A percentile compares a stretch with the other conserved stretches of the same genome.
phyloP scores from a whole-genome alignment of 2,888 invertebrate species.

The Heliconius aoede region DNA sequence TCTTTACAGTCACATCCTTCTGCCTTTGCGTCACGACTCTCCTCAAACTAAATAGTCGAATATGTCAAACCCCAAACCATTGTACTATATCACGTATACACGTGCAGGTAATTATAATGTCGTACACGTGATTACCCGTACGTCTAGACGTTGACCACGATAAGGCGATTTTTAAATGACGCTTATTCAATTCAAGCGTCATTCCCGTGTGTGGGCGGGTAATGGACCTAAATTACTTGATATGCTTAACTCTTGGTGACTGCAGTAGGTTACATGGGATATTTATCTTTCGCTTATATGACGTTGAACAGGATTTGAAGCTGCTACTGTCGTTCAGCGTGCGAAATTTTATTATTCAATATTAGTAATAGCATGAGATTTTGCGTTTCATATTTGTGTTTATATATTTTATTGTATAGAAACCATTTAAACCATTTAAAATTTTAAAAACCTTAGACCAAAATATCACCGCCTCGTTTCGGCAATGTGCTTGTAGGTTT shows the following conservation, averaged over 20 bases:
- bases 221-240: slow-evolving; percentile 8
- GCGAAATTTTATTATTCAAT: too few relatives aligned
- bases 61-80: too few relatives aligned
- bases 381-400: too few relatives aligned
- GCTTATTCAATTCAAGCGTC: slow-evolving; percentile 4
- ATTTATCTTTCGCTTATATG: not conserved
- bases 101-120: slow-evolving; percentile 41
- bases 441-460: too few relatives aligned
- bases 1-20: too few relatives aligned
- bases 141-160: slow-evolving; percentile 45
- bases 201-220: not conserved
- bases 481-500: too few relatives aligned
- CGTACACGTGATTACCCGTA: slow-evolving; percentile 24
- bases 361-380: too few relatives aligned
- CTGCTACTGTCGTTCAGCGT: not conserved
- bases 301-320: not conserved
- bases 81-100: too few relatives aligned
- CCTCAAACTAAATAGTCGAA: not conserved
- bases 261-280: not conserved
- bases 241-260: not conserved
- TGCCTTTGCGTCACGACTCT: too few relatives aligned
- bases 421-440: too few relatives aligned
- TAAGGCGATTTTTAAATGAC: slow-evolving; percentile 13
- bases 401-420: too few relatives aligned
- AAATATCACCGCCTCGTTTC: too few relatives aligned